Evolutionary conservation across 2,113 vertebrate genomes (phyloP), one percentile per base, ranked within the genome.

Genomic region (Trogon melanurus): DNA sequence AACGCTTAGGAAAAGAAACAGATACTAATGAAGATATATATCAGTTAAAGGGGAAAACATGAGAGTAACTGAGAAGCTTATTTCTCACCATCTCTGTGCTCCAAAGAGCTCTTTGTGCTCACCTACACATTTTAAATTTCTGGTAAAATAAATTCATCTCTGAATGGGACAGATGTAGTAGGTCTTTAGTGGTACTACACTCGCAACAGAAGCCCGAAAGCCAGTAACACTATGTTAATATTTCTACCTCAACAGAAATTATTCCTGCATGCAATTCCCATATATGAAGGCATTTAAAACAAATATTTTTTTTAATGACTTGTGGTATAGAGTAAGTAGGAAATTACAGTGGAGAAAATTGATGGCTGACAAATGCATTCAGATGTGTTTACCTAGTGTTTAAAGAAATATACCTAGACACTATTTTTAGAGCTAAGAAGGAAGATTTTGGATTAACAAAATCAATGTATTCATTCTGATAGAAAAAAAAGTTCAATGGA

Each of bases 41-140:
- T 60, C n/a, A 84, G 36, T 60, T 10, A 80, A 26, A 26, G 8
- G 50, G 16, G 8, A 80, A 89, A 76, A 14, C 5, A 25, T 0
- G 0, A 62, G 29, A 90, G 23, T 16, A 79, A 74, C 32, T 91
- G 79, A 64, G 54, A 94, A 88, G 73, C 25, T 89, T 92, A 89
- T 95, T 98, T 93, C 45, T 94, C 62, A 88, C 36, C 2, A 57
- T 65, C n/a, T 65, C 22, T 27, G 29, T 0, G 20, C 78, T 92
- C 48, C 60, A 79, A 96, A 69, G 20, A 91, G 32, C 19, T 94
- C 93, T 87, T 62, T 73, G 27, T 84, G 48, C n/a, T 53, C 38
- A 74, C 83, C 53, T 70, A 71, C 66, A 79, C 1, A 4, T 88
- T 93, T 95, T 62, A 91, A 96, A 87, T 92, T 96, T 85, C 72